A percentile compares a stretch with the other conserved stretches of the same genome.
Evolutionary conservation across 2,113 vertebrate genomes (phyloP).

Genomic region (Myiagra hebetior): DNA sequence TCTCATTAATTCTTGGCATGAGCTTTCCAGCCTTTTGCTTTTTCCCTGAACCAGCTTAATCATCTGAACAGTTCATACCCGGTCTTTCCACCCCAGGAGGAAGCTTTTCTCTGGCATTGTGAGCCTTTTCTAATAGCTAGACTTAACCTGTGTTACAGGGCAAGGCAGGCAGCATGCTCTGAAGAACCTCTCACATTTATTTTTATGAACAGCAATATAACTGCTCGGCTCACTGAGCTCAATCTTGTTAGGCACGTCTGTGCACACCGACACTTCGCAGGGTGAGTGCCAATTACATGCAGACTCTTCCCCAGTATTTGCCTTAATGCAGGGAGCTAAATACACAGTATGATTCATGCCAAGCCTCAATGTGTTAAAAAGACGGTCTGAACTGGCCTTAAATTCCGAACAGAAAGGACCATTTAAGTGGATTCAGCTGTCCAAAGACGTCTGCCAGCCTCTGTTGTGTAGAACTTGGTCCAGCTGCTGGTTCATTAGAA

Average conservation of each 20-base stretch:
- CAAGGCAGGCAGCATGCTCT: neutral
- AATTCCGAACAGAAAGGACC: conserved; percentile 12
- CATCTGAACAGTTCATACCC: neutral
- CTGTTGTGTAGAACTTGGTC: neutral
- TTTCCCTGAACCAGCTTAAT: neutral
- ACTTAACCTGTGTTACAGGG: neutral
- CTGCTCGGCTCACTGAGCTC: neutral
- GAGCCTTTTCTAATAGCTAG: neutral
- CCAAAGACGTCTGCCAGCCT: neutral
- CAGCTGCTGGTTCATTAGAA: conserved; percentile 23
- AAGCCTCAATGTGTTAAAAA: conserved; percentile 27
- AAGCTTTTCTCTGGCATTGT: neutral
- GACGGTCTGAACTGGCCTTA: neutral
- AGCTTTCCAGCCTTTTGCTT: conserved; percentile 1
- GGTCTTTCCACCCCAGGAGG: neutral
- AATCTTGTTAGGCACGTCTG: neutral
- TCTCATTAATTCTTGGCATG: conserved; percentile 34
- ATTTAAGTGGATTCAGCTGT: conserved; percentile 51
- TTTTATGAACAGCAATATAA: neutral
- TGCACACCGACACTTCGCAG: neutral
- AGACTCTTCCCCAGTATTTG: neutral
- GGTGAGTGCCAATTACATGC: neutral
- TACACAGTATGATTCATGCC: neutral
- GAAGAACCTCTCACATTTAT: neutral
- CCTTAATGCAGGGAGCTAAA: neutral